Evolutionary conservation across 2,113 vertebrate genomes (phyloP).

Genomic region (Pachyramphus minor): DNA sequence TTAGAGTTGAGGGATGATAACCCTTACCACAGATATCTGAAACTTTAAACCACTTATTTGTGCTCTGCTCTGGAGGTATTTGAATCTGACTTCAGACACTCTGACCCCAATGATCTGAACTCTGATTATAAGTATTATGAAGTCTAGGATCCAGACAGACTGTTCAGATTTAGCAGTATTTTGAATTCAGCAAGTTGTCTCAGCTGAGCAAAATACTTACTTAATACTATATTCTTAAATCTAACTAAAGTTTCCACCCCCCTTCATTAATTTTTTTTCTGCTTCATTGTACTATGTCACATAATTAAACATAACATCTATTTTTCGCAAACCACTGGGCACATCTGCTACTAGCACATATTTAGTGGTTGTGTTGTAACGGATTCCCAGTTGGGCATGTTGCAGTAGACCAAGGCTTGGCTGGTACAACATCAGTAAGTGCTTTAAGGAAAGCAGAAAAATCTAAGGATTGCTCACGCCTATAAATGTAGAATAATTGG

Average conservation of each 20-base stretch:
- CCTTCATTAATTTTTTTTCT: background rate
- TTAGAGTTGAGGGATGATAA: background rate
- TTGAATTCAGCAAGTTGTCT: background rate
- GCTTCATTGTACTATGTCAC: background rate
- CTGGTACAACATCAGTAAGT: background rate
- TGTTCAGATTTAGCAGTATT: background rate
- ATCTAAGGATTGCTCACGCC: background rate
- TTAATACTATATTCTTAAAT: background rate
- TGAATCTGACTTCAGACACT: background rate
- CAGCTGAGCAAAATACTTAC: background rate
- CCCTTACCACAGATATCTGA: background rate
- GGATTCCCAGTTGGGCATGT: background rate
- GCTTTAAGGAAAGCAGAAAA: background rate
- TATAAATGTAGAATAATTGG: background rate
- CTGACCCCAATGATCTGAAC: background rate
- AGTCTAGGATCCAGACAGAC: background rate
- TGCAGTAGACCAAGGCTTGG: background rate
- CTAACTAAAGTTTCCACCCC: background rate
- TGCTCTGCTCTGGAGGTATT: background rate
- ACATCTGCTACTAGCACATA: background rate
- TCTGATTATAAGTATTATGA: background rate
- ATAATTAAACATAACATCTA: background rate
- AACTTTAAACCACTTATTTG: background rate
- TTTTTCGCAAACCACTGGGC: background rate
- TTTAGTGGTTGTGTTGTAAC: background rate